phyloP scores from a whole-genome alignment of 2,113 vertebrate genomes.

The Cettia cetti region DNA sequence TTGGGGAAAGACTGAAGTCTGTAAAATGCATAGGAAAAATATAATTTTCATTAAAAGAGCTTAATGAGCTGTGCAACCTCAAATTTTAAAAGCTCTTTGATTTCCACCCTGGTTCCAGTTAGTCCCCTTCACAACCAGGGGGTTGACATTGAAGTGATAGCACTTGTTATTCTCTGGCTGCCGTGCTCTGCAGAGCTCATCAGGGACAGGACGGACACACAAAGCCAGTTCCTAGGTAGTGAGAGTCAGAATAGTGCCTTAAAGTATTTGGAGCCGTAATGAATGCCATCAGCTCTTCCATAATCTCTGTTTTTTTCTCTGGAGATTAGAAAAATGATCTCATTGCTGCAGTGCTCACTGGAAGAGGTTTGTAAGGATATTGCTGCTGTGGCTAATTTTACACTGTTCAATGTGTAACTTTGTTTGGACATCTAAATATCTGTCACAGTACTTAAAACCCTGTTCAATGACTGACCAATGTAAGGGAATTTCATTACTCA shows the following conservation, averaged over 20 bases:
- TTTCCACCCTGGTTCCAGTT: neutral
- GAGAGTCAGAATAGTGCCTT: neutral
- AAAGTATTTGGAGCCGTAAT: neutral
- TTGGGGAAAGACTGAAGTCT: neutral
- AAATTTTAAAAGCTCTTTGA: neutral
- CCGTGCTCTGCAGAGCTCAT: neutral
- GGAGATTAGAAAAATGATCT: neutral
- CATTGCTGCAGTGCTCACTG: neutral
- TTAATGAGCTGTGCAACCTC: conserved; percentile 3
- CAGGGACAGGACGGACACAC: neutral
- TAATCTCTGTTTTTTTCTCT: neutral
- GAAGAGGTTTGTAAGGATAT: neutral
- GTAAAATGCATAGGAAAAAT: neutral
- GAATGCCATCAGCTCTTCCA: neutral
- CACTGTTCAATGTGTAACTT: neutral
- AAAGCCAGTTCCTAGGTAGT: neutral
- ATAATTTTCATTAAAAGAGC: neutral
- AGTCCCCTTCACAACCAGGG: neutral
- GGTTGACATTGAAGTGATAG: neutral
- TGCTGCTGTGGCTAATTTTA: neutral
- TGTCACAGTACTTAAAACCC: neutral
- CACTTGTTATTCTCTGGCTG: neutral
- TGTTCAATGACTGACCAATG: neutral
- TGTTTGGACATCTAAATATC: neutral
- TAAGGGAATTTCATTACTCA: neutral